Conservation (phyloP, 2,113 vertebrate species). For the Bettongia penicillata region DNA sequence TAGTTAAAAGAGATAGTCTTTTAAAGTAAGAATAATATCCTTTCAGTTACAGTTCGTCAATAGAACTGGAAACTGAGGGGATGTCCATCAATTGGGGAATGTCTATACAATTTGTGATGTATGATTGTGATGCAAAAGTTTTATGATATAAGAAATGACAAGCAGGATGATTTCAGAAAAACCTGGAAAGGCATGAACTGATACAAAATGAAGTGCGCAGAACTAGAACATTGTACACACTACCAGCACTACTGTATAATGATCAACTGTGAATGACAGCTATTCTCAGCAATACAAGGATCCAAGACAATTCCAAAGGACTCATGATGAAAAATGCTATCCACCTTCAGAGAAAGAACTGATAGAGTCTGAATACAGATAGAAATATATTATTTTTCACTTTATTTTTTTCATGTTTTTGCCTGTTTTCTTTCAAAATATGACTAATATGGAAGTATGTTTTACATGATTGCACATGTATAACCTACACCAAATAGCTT, state of each 20-base stretch:
- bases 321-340: neutral
- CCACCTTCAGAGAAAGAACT: too few species aligned
- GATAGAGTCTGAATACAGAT: too few species aligned
- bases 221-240: neutral
- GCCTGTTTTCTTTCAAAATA: too few species aligned
- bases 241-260: neutral
- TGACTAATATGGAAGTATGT: too few species aligned
- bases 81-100: neutral
- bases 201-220: neutral
- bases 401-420: too few species aligned
- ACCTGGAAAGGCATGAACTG: neutral
- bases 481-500: too few species aligned
- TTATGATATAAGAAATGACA: neutral
- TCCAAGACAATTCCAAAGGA: neutral
- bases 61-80: neutral
- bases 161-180: neutral
- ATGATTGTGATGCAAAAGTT: neutral
- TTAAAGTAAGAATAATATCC: neutral
- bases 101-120: neutral
- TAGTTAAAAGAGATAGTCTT: neutral
- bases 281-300: neutral
- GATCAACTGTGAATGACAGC: too few species aligned
- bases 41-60: neutral
- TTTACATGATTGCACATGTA: too few species aligned
- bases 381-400: too few species aligned